phyloP scores from a whole-genome alignment of 2,797 vertebrate species.

The Hippocampus kuda region DNA sequence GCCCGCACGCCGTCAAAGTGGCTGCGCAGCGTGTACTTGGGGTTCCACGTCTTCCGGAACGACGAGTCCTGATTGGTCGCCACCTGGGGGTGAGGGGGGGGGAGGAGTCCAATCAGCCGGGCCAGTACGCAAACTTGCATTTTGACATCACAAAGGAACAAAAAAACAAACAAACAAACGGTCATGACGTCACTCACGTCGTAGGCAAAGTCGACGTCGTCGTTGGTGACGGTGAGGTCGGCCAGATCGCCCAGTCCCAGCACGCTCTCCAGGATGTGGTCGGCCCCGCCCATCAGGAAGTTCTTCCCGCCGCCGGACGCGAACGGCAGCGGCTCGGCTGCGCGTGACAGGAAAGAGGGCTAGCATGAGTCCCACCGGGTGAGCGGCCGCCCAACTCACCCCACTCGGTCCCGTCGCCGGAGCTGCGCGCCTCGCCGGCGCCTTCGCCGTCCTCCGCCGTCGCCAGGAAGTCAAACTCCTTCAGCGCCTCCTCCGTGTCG shows the following conservation, averaged over 20 bases:
- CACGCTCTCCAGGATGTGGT: constrained; percentile 92
- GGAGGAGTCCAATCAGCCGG: neutral
- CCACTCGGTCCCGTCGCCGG: constrained; percentile 97
- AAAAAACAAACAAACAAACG: too few species aligned
- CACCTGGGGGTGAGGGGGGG: constrained; percentile 68
- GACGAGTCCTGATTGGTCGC: constrained; percentile 92
- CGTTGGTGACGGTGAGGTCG: constrained; percentile 96
- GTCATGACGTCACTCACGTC: constrained; percentile 71
- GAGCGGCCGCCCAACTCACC: constrained; percentile 63
- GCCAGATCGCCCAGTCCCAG: constrained; percentile 94
- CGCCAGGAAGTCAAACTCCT: constrained; percentile 98
- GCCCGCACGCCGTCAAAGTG: constrained; percentile 95
- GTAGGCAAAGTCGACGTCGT: constrained; percentile 92
- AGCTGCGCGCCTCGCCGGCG: constrained; percentile 93
- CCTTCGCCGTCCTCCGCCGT: constrained; percentile 97
- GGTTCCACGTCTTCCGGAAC: constrained; percentile 98
- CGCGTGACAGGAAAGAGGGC: constrained; percentile 29
- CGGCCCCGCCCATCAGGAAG: constrained; percentile 92
- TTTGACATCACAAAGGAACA: too few species aligned
- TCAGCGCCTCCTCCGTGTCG: constrained; percentile 94
- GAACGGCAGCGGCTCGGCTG: constrained; percentile 92
- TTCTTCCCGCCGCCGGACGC: constrained; percentile 87
- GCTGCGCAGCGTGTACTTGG: constrained; percentile 93
- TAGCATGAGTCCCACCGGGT: neutral
- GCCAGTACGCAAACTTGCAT: too few species aligned